Base-by-base conservation (phyloP, 2,888 invertebrate genomes). In the Andrena praecox region DNA sequence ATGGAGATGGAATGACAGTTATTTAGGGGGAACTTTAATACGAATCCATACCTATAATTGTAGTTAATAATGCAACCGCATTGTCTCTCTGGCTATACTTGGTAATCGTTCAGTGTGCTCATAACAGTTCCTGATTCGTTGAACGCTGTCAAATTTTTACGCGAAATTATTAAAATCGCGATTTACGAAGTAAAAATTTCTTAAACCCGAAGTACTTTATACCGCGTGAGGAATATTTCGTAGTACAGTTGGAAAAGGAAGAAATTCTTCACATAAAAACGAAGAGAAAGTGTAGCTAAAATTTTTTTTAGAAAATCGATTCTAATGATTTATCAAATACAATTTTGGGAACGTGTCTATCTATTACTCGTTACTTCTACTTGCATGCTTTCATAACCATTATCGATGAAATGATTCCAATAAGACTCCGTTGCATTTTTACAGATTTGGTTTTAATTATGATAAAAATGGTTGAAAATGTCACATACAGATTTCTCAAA, bases 21-120 rank as follows among this genome's bases (percentile, higher is more conserved):
- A 93, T 93, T 93, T 90, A 27, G 24, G 87, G 85, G 81, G 89
- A 89, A 90, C 86, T 91, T 92, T 90, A 92, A 92, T 90, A 89
- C 89, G 87, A 89, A 91, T 88, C 89, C 88, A 90, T 90, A 90
- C 87, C 92, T 89, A 83, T 91, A 89, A 93, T 93, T 93, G 92
- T 86, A 90, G 89, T 90, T 93, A 92, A 93, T 93, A 93, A 92
- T 91, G 90, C 92, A 94, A 93, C 93, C 93, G 93, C 93, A 93
- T 90, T 50, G 66, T 56, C 74, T 81, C 42, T 80, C 69, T 60
- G 71, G 52, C 69, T 64, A n/a, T 71, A 54, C 56, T 42, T 68
- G 60, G 35, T 56, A 82, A 84, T 74, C 75, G 29, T 79, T 85
- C 35, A 66, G 62, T 16, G 60, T 48, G 77, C n/a, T 80, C 70